Evolutionary conservation across 2,888 invertebrate species (phyloP), one percentile per base, ranked within the genome.

Genomic region (Fragum whitleyi): DNA sequence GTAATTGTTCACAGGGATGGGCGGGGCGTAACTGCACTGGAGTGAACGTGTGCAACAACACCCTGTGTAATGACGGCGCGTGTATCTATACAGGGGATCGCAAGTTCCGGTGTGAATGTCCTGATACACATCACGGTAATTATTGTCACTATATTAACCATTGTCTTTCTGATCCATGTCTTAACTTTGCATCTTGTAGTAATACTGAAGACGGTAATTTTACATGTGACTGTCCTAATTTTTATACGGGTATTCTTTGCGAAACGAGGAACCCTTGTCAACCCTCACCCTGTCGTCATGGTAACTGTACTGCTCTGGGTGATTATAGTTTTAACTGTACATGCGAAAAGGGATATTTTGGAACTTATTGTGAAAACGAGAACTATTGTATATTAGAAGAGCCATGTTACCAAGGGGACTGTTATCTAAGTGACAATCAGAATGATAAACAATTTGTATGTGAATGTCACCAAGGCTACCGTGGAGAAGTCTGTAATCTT

Each of bases 11-110:
- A 0, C 9, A 36, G 6, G 91, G 90, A 9, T 91, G 89, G 89
- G 79, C 77, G 11, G 91, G 91, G 6, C 74, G 77, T 5, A 89
- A 89, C 74, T 92, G 91, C 42, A 87, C 89, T 16, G 86, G 79
- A 57, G 77, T 79, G 29, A 86, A 92, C 74, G 74, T 83, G 9
- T 92, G 91, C 57, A 55, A 72, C 9, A 74, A 73, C 2, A 51
- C 76, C 16, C 88, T 88, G 16, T 91, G 91, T 47, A 36, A 92
- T 80, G 82, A 81, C 39, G 90, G 89, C n/a, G 79, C 62, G n/a
- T 92, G 90, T 67, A 78, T 32, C 3, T 87, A 81, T 73, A 62
- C 79, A 9, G 84, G 86, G 3, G 85, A 89, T 62, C 68, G 74
- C 7, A 61, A 67, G 26, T 89, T 84, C 72, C 73, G 57, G 23